Percentiles rank a stretch among this genome's conserved stretches.
phyloP scores from a whole-genome alignment of 1,140 invertebrate species.

The Sarcophaga bullata region DNA sequence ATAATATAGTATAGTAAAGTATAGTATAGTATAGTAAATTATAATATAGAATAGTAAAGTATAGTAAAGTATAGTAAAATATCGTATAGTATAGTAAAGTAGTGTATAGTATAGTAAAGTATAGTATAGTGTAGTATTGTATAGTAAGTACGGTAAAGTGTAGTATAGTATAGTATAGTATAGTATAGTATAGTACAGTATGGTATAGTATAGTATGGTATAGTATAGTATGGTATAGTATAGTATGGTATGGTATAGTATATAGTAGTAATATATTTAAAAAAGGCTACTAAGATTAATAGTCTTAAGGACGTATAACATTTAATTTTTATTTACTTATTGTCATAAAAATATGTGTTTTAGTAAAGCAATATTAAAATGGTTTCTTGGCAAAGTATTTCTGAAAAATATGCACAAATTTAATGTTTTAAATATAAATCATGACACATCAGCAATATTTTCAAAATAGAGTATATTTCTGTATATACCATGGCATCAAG shows the following conservation, averaged over 20 bases:
- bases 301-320: too few species aligned
- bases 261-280: neutral
- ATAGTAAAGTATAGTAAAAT: slow-evolving; percentile 4
- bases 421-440: too few species aligned
- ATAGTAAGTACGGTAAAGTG: neutral
- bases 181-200: slow-evolving; percentile 26
- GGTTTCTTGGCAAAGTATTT: too few species aligned
- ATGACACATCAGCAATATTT: too few species aligned
- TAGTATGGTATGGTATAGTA: slow-evolving; percentile 26
- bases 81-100: slow-evolving; percentile 12
- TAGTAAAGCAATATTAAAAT: slow-evolving; percentile 4
- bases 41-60: slow-evolving; percentile 4
- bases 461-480: too few species aligned
- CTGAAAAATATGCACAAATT: too few species aligned
- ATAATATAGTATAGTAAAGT: neutral
- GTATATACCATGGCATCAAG: too few species aligned
- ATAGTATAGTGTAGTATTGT: slow-evolving; percentile 9
- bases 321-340: too few species aligned
- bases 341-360: too few species aligned
- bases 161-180: slow-evolving; percentile 22
- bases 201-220: slow-evolving; percentile 17
- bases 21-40: slow-evolving; percentile 6
- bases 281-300: too few species aligned
- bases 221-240: slow-evolving; percentile 29
- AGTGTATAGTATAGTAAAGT: slow-evolving; percentile 1